A percentile compares a stretch with the other conserved stretches of the same genome.
These are phyloP conservation scores for Sminthurides bifidus DNA, from an alignment of 1,140 invertebrate genomes.

Conservation along the genomic window DNA sequence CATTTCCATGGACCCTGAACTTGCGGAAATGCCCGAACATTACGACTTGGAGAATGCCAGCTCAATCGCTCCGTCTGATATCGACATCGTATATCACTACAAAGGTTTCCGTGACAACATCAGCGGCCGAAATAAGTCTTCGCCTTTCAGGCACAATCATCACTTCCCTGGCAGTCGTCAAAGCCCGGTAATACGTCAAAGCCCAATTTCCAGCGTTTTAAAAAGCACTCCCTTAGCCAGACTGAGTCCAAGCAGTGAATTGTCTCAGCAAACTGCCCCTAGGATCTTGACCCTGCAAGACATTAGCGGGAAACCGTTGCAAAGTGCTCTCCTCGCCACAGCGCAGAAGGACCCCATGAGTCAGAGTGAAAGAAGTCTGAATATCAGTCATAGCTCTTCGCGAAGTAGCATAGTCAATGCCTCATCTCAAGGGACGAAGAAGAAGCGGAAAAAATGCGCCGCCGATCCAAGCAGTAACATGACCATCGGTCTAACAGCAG, in stretches of 20 bases:
- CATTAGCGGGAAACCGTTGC: conserved; percentile 80
- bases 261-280: conserved; percentile 72
- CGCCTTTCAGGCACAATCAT: conserved; percentile 29
- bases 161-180: conserved; percentile 29
- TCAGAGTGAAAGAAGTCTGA: conserved; percentile 72
- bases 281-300: conserved; percentile 82
- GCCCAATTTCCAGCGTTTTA: conserved; percentile 41
- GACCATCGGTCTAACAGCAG: conserved; percentile 71
- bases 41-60: conserved; percentile 95
- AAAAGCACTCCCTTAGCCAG: conserved; percentile 80
- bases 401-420: conserved; percentile 25
- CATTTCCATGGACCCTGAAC: conserved; percentile 33
- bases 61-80: conserved; percentile 92
- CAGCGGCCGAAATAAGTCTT: conserved; percentile 36
- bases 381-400: conserved; percentile 30
- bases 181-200: conserved; percentile 28
- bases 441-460: conserved; percentile 31
- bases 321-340: conserved; percentile 66
- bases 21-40: conserved; percentile 78
- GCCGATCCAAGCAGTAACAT: conserved; percentile 22
- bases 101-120: conserved; percentile 61
- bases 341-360: conserved; percentile 43
- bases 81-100: conserved; percentile 93
- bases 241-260: conserved; percentile 78
- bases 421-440: conserved; percentile 31